These are phyloP conservation scores for Galeruca laticollis DNA, from an alignment of 2,888 invertebrate species.

Conservation along the genomic window DNA sequence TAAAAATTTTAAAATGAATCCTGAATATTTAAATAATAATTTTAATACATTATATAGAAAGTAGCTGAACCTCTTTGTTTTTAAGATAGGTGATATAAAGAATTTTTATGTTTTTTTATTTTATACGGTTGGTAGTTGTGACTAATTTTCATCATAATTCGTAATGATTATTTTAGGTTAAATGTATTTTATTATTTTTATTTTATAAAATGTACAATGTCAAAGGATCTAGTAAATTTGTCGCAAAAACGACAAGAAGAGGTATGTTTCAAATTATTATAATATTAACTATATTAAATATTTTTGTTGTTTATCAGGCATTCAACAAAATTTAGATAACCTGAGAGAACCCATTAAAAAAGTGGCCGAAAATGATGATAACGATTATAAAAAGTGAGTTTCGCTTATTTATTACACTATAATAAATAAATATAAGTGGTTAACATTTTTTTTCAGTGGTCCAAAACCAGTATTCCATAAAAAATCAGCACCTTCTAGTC, in stretches of 20 bases:
- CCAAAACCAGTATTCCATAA: conserved; percentile 86
- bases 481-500: conserved; percentile 64
- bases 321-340: conserved; percentile 85
- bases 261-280: conserved; percentile 50
- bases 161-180: conserved; percentile 24
- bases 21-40: too few species aligned
- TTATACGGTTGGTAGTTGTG: not conserved
- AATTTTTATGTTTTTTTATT: not conserved
- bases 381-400: conserved; percentile 75
- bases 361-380: conserved; percentile 76
- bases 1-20: too few species aligned
- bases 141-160: not conserved
- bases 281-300: not conserved
- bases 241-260: conserved; percentile 87
- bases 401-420: not conserved
- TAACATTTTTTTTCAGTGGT: conserved; percentile 72
- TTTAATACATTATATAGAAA: too few species aligned
- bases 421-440: conserved; percentile 12
- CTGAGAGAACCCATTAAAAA: conserved; percentile 80
- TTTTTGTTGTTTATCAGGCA: conserved; percentile 68
- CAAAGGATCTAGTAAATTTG: conserved; percentile 89
- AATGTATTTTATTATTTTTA: conserved; percentile 26
- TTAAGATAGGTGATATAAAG: too few species aligned
- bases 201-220: conserved; percentile 82
- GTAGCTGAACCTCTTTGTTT: too few species aligned